Evolutionary conservation across 2,888 invertebrate species (phyloP).

Genomic region (Ophion slaviceki): DNA sequence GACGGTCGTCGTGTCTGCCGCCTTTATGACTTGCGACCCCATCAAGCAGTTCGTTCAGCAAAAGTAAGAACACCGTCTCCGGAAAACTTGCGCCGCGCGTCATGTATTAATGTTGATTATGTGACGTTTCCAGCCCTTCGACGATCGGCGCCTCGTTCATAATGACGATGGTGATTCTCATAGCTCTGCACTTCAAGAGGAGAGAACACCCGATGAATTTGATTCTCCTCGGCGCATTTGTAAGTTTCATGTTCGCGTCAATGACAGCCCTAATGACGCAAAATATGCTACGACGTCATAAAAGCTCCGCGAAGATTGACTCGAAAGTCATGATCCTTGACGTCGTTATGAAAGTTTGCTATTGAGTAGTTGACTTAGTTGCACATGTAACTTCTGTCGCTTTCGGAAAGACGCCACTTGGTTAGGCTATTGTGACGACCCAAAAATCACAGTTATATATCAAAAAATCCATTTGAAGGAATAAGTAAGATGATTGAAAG

Average conservation of each 20-base stretch:
- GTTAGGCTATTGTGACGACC: no score
- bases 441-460: no score
- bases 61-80: constrained; percentile 85
- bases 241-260: constrained; percentile 84
- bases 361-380: no score
- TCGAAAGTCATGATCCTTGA: not conserved
- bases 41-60: constrained; percentile 87
- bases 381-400: no score
- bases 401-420: no score
- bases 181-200: constrained; percentile 90
- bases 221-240: constrained; percentile 91
- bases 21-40: constrained; percentile 87
- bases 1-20: constrained; percentile 87
- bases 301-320: not conserved
- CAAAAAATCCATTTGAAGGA: no score
- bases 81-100: not conserved
- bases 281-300: not conserved
- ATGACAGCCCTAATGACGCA: not conserved
- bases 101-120: constrained; percentile 20
- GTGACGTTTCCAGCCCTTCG: constrained; percentile 87
- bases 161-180: constrained; percentile 87
- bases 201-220: constrained; percentile 92
- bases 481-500: no score
- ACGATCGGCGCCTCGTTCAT: constrained; percentile 87
- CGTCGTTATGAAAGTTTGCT: no score